Evolutionary conservation across 2,113 vertebrate species (phyloP).

Genomic region (Clarias macrocephalus): DNA sequence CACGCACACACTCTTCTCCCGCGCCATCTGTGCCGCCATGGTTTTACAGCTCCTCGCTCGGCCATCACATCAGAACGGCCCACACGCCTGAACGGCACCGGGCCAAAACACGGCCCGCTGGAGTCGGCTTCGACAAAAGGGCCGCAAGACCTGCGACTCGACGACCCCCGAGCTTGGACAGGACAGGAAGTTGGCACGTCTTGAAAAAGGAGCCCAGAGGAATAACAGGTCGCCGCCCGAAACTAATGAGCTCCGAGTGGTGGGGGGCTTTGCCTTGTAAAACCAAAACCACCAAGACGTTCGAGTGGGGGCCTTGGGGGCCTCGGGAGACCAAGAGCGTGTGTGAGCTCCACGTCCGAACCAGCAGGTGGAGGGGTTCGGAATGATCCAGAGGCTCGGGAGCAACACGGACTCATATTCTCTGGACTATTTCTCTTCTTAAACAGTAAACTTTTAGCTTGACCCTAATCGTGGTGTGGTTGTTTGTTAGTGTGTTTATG

Average conservation of each 20-base stretch:
- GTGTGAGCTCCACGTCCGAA: slow-evolving; percentile 33
- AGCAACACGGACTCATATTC: not conserved
- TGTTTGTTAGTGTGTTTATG: not conserved
- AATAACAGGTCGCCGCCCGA: slow-evolving; percentile 15
- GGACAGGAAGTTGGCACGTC: slow-evolving; percentile 15
- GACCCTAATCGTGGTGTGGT: not conserved
- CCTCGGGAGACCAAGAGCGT: slow-evolving; percentile 53
- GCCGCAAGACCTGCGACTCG: not conserved
- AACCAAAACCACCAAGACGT: slow-evolving; percentile 55
- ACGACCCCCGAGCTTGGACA: not conserved
- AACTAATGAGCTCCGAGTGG: slow-evolving; percentile 40
- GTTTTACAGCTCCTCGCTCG: slow-evolving; percentile 37
- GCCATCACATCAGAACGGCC: slow-evolving; percentile 22
- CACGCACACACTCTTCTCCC: not conserved
- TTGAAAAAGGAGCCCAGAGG: slow-evolving; percentile 1
- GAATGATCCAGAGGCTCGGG: not conserved
- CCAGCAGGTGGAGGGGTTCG: slow-evolving; percentile 37
- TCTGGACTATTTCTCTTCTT: not conserved
- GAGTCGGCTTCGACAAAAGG: slow-evolving; percentile 5
- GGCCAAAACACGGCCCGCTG: not conserved
- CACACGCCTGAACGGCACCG: not conserved
- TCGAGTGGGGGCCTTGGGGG: slow-evolving; percentile 52
- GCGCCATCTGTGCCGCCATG: not conserved
- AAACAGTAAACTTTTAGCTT: not conserved
- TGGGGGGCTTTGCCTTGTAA: slow-evolving; percentile 42